These are phyloP conservation scores for Lepidocyrtinus sp. DNA, from an alignment of 2,888 invertebrate genomes.

Conservation along the genomic window DNA sequence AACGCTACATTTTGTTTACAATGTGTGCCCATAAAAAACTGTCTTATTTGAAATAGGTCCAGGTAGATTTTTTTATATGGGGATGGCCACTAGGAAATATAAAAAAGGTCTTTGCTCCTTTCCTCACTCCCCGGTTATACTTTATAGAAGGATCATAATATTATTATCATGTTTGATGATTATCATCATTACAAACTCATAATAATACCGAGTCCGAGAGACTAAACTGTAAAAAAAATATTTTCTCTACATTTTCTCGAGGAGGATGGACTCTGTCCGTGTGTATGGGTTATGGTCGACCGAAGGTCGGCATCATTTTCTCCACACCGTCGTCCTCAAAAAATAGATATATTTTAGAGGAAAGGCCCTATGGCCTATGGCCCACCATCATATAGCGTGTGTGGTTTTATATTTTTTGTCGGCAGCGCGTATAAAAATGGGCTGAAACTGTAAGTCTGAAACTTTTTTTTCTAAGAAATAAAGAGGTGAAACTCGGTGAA, in stretches of 20 bases:
- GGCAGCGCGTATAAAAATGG: constrained; percentile 20
- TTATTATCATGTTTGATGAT: constrained; percentile 31
- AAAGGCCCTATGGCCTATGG: constrained; percentile 42
- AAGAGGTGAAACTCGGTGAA: no score
- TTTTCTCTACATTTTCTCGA: background rate
- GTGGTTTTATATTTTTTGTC: background rate
- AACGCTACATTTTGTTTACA: constrained; percentile 5
- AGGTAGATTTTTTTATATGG: no score
- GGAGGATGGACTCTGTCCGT: background rate
- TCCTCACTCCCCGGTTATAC: constrained; percentile 9
- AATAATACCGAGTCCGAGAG: constrained; percentile 39
- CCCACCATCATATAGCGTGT: constrained; percentile 21
- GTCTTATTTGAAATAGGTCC: constrained; percentile 19
- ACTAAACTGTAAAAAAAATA: constrained; percentile 2
- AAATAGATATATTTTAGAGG: no score
- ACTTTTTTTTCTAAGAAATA: no score
- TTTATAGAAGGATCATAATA: constrained; percentile 34
- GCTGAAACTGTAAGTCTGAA: no score
- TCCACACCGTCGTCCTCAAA: no score
- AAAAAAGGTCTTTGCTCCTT: constrained; percentile 54
- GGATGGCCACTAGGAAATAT: background rate
- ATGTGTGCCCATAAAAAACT: constrained; percentile 16
- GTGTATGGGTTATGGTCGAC: constrained; percentile 55
- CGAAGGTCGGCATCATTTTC: constrained; percentile 58
- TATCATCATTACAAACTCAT: constrained; percentile 44